Evolutionary conservation across 2,888 invertebrate species (phyloP).

Genomic region (Dioctria linearis): DNA sequence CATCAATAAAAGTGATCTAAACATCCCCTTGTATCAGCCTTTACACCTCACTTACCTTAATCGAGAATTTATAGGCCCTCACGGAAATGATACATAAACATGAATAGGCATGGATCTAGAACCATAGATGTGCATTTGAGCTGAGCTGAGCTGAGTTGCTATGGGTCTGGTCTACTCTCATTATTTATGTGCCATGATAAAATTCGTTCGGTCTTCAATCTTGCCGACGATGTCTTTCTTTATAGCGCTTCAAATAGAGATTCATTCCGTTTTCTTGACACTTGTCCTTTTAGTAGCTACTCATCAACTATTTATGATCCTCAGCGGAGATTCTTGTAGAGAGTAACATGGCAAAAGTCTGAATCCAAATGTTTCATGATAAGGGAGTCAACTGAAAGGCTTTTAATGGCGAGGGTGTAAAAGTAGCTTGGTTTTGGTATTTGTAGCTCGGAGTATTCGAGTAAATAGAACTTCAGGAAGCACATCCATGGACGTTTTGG

Average conservation of each 20-base stretch:
- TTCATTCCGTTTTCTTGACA: constrained; percentile 52
- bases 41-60: constrained; percentile 51
- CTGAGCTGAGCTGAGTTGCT: background rate
- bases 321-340: constrained; percentile 43
- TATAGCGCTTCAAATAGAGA: constrained; percentile 51
- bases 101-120: constrained; percentile 47
- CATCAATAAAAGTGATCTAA: constrained; percentile 51
- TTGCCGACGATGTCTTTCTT: constrained; percentile 51
- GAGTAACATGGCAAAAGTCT: background rate
- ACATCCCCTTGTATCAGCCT: constrained; percentile 46
- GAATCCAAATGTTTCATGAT: constrained; percentile 23
- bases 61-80: constrained; percentile 51
- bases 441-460: background rate
- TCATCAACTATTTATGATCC: constrained; percentile 52
- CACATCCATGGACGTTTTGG: constrained; percentile 11
- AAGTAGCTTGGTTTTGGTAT: background rate
- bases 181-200: constrained; percentile 51
- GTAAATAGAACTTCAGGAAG: background rate
- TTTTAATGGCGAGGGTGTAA: constrained; percentile 35
- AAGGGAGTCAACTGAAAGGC: constrained; percentile 19
- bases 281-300: constrained; percentile 51
- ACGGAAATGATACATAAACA: constrained; percentile 52
- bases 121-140: constrained; percentile 18
- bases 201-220: constrained; percentile 48
- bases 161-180: constrained; percentile 9